phyloP scores from a whole-genome alignment of 2,888 invertebrate species.

The Spatulosminthurus flaviceps region DNA sequence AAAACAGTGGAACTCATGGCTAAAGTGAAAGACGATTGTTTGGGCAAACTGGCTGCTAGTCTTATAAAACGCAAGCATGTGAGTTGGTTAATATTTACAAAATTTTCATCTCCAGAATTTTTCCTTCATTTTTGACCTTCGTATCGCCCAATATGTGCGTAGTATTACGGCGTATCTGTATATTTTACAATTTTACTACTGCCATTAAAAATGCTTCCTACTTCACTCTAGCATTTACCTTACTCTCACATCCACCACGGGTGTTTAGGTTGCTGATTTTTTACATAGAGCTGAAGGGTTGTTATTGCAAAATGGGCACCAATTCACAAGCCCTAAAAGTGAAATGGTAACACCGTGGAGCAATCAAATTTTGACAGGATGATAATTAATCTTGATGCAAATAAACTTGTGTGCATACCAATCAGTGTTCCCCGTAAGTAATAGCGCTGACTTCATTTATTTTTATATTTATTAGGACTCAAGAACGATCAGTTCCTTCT shows the following conservation, averaged over 20 bases:
- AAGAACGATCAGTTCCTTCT: constrained; percentile 47
- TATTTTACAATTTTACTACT: no score
- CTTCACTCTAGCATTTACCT: no score
- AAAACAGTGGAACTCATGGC: constrained; percentile 55
- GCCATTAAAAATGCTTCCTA: no score
- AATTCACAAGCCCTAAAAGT: neutral
- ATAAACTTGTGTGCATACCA: neutral
- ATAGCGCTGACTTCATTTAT: neutral
- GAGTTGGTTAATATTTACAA: constrained; percentile 21
- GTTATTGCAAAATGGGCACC: neutral
- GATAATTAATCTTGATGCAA: constrained; percentile 20
- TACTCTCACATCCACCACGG: no score
- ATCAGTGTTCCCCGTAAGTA: neutral
- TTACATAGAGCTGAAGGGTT: no score
- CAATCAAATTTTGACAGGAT: constrained; percentile 19
- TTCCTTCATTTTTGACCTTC: no score
- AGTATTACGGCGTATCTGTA: no score
- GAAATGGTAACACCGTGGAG: neutral
- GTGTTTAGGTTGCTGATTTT: no score
- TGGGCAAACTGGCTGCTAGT: constrained; percentile 45
- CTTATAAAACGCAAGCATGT: constrained; percentile 44
- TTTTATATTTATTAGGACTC: constrained; percentile 50
- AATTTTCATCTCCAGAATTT: neutral
- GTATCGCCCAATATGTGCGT: no score
- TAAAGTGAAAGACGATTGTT: constrained; percentile 49